Evolutionary conservation across 2,113 vertebrate species (phyloP), one percentile per base, ranked within the genome.

Genomic region (Spheniscus mendiculus): DNA sequence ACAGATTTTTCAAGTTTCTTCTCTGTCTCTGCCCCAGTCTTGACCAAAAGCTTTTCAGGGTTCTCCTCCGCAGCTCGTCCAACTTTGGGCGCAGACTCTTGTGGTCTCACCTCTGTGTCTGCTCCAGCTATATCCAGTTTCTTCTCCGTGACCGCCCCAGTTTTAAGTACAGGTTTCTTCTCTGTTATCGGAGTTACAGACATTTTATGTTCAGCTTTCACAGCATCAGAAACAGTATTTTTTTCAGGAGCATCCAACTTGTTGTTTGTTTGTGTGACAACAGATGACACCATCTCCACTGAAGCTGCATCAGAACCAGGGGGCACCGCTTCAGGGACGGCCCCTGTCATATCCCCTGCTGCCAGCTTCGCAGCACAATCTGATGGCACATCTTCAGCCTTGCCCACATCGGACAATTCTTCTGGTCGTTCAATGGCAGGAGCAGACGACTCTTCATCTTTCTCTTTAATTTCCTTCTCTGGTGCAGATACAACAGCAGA

Each of bases 151-250:
- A 69, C 56, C 8, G 3, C 22, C 12, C 2, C 5, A 2, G 7
- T 5, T 88, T 56, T 52, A 13, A 47, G 62, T 1, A 19, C 21
- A 2, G 44, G 4, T n/a, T 76, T 89, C 58, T 67, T 87, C n/a
- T 85, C 93, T 1, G 22, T 4, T 23, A 12, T 2, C 3, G 5
- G 21, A 40, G 32, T 0, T 6, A 13, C 3, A 5, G 45, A 6
- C 0, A 1, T 9, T 16, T 76, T 91, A 0, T 0, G 13, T 6
- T 25, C 3, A 1, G 27, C 19, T 27, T 81, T 86, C 67, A 82
- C 83, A n/a, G 74, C 76, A 42, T 78, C 89, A 2, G 52, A 8
- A 67, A 30, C 0, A 0, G 40, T 25, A 22, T 7, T 29, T 76
- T 94, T 92, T 6, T 53, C 96, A 5, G 62, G 78, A 90, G 86